Evolutionary conservation across 1,140 invertebrate genomes (phyloP), one percentile per base, ranked within the genome.

Genomic region (Diploscapter pachys): DNA sequence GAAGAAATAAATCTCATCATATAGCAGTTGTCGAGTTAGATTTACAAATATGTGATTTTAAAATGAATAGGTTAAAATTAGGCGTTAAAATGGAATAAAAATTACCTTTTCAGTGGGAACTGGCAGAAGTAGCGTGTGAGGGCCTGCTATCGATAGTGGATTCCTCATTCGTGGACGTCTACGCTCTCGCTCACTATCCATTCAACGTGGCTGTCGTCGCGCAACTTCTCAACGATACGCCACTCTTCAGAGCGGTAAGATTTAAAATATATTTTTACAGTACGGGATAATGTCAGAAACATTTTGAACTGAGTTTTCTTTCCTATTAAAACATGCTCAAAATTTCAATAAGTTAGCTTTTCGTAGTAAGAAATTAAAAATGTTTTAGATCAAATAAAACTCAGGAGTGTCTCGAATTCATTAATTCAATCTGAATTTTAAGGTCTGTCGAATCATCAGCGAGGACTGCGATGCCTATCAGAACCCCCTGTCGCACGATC

Each of bases 391-490:
- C 31, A 31, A 31, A 31, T 31, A 31, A 31, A 31, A 31, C 1
- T 31, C 31, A 31, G 31, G 1, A 31, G 1, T 31, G 31, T 31
- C 31, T 31, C 31, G 31, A 31, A 31, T 31, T 31, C 31, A 31
- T 31, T 31, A 31, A 31, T 31, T 31, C 31, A 31, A 31, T 31
- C 31, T 31, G 31, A 31, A 31, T 31, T 31, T 72, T n/a, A 31
- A 74, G 73, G 63, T 74, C 31, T 66, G 52, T 8, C 13, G 54
- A n/a, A 64, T 74, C 61, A 5, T 74, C 8, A 48, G 54, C 11
- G 73, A 74, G 31, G 73, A 74, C n/a, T 68, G 73, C 48, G 63
- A 74, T 51, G 73, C 61, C 48, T 64, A 74, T 61, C 52, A 61
- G 5, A 64, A 74, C 31, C 73, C 73, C 65, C 55, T 13, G 57